Evolutionary conservation across 2,797 vertebrate genomes (phyloP).

Genomic region (Gadopsis marmoratus): DNA sequence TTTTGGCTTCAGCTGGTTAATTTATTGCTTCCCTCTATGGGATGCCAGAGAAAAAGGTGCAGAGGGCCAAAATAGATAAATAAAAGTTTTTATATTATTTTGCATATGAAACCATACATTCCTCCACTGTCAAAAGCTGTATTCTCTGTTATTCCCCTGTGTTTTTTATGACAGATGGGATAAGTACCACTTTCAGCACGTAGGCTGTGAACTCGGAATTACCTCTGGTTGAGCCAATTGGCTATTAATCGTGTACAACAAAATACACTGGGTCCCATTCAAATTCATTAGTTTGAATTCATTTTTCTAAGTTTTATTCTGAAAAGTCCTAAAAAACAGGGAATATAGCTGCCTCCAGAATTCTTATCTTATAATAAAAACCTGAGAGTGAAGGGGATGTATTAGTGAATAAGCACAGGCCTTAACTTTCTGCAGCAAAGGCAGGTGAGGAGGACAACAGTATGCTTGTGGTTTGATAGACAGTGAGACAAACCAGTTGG

Average conservation of each 20-base stretch:
- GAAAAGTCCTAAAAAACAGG: slow-evolving; percentile 9
- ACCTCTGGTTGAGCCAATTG: slow-evolving; percentile 71
- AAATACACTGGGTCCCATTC: slow-evolving; percentile 65
- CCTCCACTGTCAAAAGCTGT: slow-evolving; percentile 55
- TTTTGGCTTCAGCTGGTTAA: slow-evolving; percentile 56
- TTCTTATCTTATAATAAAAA: slow-evolving; percentile 16
- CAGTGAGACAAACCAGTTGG: slow-evolving; percentile 74
- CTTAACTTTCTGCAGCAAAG: slow-evolving; percentile 30
- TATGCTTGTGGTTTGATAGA: slow-evolving; percentile 57
- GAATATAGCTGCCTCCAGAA: slow-evolving; percentile 2
- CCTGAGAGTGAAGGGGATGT: not conserved
- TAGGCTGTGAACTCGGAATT: slow-evolving; percentile 77
- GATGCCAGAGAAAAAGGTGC: slow-evolving; percentile 46
- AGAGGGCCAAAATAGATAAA: slow-evolving; percentile 61
- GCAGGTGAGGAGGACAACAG: slow-evolving; percentile 66
- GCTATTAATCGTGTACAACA: slow-evolving; percentile 66
- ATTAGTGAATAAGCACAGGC: slow-evolving; percentile 10
- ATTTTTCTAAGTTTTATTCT: slow-evolving; percentile 45
- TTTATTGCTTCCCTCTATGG: slow-evolving; percentile 67
- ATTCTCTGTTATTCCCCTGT: slow-evolving; percentile 53
- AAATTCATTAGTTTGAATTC: slow-evolving; percentile 58
- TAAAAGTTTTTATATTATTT: slow-evolving; percentile 46
- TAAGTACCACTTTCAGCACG: slow-evolving; percentile 68
- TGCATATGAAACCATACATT: slow-evolving; percentile 59
- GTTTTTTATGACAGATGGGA: slow-evolving; percentile 69